These are phyloP conservation scores for Geophilus truncorum DNA, from an alignment of 2,888 invertebrate species.

Conservation along the genomic window DNA sequence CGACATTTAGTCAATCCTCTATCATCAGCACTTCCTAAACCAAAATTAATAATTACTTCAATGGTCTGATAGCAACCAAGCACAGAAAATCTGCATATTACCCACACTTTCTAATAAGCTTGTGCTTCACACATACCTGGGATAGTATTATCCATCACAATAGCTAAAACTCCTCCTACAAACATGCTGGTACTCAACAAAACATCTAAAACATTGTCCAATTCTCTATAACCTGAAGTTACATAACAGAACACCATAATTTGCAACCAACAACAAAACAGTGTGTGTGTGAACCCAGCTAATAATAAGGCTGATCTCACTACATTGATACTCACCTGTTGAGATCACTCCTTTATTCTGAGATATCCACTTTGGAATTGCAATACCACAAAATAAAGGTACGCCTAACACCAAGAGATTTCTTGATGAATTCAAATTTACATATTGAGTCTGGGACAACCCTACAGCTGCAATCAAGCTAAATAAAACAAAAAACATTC, in stretches of 20 bases:
- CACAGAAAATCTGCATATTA: too few relatives aligned
- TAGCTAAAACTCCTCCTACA: conserved; percentile 41
- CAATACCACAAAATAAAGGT: conserved; percentile 74
- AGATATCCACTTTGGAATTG: conserved; percentile 35
- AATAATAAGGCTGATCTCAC: too few relatives aligned
- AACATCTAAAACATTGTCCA: conserved; percentile 34
- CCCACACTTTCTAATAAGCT: too few relatives aligned
- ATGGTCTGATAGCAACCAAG: too few relatives aligned
- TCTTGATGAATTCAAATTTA: conserved; percentile 74
- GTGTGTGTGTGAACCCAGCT: too few relatives aligned
- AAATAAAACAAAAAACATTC: conserved; percentile 47
- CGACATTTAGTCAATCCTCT: background rate
- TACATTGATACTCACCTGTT: too few relatives aligned
- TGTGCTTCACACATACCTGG: conserved; percentile 40
- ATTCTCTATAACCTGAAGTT: background rate
- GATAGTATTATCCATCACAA: conserved; percentile 41
- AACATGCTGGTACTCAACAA: conserved; percentile 41
- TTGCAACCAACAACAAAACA: too few relatives aligned
- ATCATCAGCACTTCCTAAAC: background rate
- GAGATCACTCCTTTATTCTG: conserved; percentile 26
- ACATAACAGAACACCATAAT: too few relatives aligned
- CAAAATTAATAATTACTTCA: background rate
- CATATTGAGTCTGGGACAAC: conserved; percentile 70
- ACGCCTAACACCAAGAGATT: conserved; percentile 85
- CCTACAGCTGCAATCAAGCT: conserved; percentile 48